Evolutionary conservation across 2,797 vertebrate genomes (phyloP).

Genomic region (Uromys caudimaculatus): DNA sequence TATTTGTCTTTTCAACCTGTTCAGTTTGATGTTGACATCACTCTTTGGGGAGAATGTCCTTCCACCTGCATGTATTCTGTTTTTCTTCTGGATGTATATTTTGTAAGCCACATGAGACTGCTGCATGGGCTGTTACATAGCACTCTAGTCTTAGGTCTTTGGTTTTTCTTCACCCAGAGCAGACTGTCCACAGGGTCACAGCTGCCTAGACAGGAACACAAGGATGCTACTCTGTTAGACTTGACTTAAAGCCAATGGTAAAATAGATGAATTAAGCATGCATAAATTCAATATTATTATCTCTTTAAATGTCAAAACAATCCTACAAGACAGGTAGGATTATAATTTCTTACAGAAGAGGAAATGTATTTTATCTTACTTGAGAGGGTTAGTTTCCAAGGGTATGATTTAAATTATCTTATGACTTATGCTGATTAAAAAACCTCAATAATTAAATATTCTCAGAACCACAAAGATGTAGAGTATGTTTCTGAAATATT

Average conservation of each 20-base stretch:
- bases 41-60: not conserved
- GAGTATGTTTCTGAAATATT: not conserved
- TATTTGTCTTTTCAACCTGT: constrained; percentile 8
- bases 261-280: not conserved
- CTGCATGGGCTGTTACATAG: not conserved
- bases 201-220: not conserved
- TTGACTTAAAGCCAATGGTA: not conserved
- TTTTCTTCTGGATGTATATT: constrained; percentile 27
- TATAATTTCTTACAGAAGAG: not conserved
- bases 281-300: not conserved
- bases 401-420: not conserved
- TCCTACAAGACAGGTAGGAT: not conserved
- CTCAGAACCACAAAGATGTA: not conserved
- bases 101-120: not conserved
- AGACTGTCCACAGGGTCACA: not conserved
- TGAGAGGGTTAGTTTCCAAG: not conserved
- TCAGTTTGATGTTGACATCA: not conserved
- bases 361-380: not conserved
- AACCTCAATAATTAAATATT: not conserved
- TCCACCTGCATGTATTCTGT: not conserved
- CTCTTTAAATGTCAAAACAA: not conserved
- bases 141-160: not conserved
- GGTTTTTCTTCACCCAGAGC: not conserved
- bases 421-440: not conserved
- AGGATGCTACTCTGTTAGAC: not conserved